Base-by-base conservation (phyloP, 2,113 vertebrate genomes). In the Nibea coibor region DNA sequence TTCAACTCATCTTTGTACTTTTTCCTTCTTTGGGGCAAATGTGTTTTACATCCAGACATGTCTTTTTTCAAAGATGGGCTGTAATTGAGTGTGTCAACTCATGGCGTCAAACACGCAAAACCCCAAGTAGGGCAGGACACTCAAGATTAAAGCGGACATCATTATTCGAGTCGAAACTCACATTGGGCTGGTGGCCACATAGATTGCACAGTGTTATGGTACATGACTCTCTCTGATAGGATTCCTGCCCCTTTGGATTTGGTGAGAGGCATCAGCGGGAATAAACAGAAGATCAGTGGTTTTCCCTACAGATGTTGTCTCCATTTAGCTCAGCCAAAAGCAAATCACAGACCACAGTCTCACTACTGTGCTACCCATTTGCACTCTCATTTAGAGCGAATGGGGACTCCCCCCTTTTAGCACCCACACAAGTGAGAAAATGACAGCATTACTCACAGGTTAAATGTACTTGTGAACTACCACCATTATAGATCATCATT, bases 181-280 rank as follows among this genome's bases (percentile, higher is more conserved):
- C 28, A 59, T 65, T 51, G 69, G n/a, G 68, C 69, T 88, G 31
- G 67, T 83, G 80, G 79, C 80, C 89, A 78, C 87, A 92, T 51
- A 80, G 80, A 84, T 92, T 56, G 63, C 82, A 66, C 59, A 26
- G n/a, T 83, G 79, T 87, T 88, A 81, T 28, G 16, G 76, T 83
- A 66, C 72, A 84, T 72, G 84, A 74, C 73, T 81, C 72, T 71
- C 66, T 72, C 79, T 86, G 83, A 91, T 83, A 59, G 77, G 70
- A 92, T 89, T 91, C 62, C 82, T 86, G 85, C 67, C 72, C 72
- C 72, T 82, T 88, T 81, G 87, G 72, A 88, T 91, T 91, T 79
- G 62, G 69, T 12, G 39, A 75, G 63, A 83, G 57, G 19, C 70
- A 72, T 83, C 74, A 74, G 43, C 10, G 0, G 78, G 78, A 70